phyloP scores from a whole-genome alignment of 2,888 invertebrate species.

The Sinopyrophorus schimmeli region DNA sequence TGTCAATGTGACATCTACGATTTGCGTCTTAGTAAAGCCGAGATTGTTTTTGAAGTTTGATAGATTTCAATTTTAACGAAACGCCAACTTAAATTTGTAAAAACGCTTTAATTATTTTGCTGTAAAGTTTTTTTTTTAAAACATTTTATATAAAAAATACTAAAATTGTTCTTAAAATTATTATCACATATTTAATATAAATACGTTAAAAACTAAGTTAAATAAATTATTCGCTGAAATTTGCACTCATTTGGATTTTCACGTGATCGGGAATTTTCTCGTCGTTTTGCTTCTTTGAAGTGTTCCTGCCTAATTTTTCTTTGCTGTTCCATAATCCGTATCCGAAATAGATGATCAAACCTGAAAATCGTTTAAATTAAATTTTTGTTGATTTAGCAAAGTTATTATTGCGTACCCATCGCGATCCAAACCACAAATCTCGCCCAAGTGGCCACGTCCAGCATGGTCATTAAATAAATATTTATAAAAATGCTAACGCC shows the following conservation, averaged over 20 bases:
- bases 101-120: no score
- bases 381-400: constrained; percentile 51
- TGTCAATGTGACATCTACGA: no score
- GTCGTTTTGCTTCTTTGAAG: background rate
- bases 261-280: background rate
- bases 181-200: constrained; percentile 9
- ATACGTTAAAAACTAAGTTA: background rate
- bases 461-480: constrained; percentile 81
- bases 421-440: constrained; percentile 78
- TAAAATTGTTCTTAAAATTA: background rate
- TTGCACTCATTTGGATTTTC: background rate
- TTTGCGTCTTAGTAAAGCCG: no score
- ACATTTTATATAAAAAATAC: background rate
- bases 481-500: constrained; percentile 81
- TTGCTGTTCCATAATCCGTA: constrained; percentile 75
- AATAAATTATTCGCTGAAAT: background rate
- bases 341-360: constrained; percentile 70
- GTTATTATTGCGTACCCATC: constrained; percentile 58
- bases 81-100: no score
- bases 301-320: constrained; percentile 42
- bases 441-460: constrained; percentile 79
- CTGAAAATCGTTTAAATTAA: constrained; percentile 53
- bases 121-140: no score
- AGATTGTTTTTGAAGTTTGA: no score
- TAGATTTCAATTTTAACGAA: no score